These are phyloP conservation scores for Mixornis gularis DNA, from an alignment of 2,113 vertebrate genomes.

Conservation along the genomic window DNA sequence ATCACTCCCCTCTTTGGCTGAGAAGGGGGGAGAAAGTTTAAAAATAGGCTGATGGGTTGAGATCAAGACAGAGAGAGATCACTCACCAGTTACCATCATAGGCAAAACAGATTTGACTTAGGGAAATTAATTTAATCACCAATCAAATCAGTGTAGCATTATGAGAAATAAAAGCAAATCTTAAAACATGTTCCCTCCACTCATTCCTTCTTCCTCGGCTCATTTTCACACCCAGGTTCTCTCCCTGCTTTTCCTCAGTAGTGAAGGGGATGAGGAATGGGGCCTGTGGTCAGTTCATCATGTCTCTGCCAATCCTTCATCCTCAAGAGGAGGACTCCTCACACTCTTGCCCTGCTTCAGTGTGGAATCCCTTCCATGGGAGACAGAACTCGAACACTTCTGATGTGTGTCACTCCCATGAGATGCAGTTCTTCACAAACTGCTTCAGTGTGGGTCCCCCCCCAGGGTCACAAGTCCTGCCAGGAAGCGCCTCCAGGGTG, in stretches of 20 bases:
- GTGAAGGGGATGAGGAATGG: neutral
- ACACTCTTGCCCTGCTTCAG: neutral
- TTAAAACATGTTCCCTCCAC: neutral
- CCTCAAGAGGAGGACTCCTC: neutral
- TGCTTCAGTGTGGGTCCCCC: neutral
- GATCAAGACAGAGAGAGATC: neutral
- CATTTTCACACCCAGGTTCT: neutral
- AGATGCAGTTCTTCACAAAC: neutral
- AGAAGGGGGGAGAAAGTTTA: neutral
- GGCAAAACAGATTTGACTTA: accelerated
- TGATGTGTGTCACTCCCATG: neutral
- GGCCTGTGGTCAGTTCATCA: neutral
- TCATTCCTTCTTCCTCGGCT: neutral
- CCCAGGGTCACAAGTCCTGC: neutral
- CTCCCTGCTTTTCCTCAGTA: neutral
- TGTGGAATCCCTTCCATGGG: neutral
- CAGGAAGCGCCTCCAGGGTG: neutral
- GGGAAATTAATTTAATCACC: neutral
- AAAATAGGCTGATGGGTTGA: neutral
- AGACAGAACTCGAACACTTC: neutral
- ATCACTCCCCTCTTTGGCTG: neutral
- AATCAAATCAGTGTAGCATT: neutral
- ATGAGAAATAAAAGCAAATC: neutral
- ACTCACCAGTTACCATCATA: neutral
- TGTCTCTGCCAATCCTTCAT: neutral